Conservation (phyloP, 2,113 vertebrate genomes). For the Platysternon megacephalum region DNA sequence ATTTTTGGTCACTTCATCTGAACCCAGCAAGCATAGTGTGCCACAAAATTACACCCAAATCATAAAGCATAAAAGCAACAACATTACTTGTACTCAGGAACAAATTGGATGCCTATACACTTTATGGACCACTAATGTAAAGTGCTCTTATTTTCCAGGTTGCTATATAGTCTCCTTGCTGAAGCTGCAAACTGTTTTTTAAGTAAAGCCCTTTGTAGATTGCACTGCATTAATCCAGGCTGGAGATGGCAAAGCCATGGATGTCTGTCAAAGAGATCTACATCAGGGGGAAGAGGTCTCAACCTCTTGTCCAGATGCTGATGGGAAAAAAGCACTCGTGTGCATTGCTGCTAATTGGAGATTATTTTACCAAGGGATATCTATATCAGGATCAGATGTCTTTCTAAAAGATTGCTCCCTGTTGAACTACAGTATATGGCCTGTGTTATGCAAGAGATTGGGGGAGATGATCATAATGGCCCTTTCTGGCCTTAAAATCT, state of each 20-base stretch:
- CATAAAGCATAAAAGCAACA: background rate
- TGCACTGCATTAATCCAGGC: background rate
- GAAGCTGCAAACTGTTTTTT: background rate
- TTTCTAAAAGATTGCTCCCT: background rate
- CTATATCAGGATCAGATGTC: background rate
- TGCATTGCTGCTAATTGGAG: background rate
- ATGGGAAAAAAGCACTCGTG: background rate
- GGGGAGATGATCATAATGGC: background rate
- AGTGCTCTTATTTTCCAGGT: background rate
- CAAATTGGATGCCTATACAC: background rate
- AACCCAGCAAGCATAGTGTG: background rate
- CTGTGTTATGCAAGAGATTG: background rate
- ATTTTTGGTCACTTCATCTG: background rate
- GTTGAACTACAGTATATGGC: background rate
- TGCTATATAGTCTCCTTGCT: background rate
- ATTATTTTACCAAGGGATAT: background rate
- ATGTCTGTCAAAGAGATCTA: background rate
- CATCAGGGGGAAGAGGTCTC: background rate
- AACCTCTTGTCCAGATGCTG: background rate
- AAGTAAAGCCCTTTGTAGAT: background rate
- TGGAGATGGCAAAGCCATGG: background rate
- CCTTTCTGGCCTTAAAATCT: background rate
- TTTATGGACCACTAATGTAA: background rate
- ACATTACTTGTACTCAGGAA: background rate
- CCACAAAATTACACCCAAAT: background rate